These are phyloP conservation scores for Rhineura floridana DNA, from an alignment of 2,113 vertebrate genomes.

Conservation along the genomic window DNA sequence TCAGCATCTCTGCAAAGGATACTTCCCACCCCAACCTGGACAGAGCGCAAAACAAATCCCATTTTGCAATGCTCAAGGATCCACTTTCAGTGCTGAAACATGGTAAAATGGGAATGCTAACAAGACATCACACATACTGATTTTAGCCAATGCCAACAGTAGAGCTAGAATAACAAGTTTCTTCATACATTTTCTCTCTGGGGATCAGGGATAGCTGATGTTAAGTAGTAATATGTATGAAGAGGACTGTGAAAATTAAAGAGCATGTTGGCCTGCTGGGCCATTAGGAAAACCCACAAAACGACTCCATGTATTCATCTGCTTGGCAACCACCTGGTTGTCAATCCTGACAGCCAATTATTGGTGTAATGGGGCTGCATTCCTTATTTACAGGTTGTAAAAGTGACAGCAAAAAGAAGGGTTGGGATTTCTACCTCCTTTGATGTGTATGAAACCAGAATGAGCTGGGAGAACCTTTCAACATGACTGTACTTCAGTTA, in stretches of 20 bases:
- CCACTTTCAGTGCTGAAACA: too few relatives aligned
- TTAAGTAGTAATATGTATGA: background rate
- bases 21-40: too few relatives aligned
- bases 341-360: background rate
- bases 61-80: too few relatives aligned
- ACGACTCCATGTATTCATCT: background rate
- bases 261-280: background rate
- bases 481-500: background rate
- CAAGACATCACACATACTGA: too few relatives aligned
- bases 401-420: background rate
- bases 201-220: background rate
- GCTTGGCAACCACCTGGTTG: background rate
- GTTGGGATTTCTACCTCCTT: background rate
- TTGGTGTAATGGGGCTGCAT: background rate
- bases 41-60: too few relatives aligned
- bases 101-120: too few relatives aligned
- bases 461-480: background rate
- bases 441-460: conserved; percentile 2
- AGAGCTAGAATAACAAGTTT: too few relatives aligned
- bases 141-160: too few relatives aligned
- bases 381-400: background rate
- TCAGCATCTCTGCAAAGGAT: too few relatives aligned
- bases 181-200: background rate
- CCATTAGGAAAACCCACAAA: background rate
- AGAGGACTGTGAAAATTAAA: background rate